phyloP scores from a whole-genome alignment of 2,888 invertebrate genomes.

The Pyrrhia umbra region DNA sequence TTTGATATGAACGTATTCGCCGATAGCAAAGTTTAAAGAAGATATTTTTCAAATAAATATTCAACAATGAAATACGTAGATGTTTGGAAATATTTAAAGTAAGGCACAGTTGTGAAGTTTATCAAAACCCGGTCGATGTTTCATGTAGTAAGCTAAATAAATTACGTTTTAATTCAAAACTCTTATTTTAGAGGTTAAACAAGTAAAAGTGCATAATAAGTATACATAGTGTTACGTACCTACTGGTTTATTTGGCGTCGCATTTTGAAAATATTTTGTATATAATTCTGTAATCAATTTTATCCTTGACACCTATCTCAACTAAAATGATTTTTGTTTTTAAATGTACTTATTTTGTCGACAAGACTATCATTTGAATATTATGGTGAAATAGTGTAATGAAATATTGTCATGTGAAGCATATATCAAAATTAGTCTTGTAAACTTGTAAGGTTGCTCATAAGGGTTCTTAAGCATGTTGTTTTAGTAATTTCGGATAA shows the following conservation, averaged over 20 bases:
- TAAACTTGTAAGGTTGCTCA: no score
- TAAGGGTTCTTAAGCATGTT: no score
- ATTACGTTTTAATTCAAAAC: constrained; percentile 75
- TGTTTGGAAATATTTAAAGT: constrained; percentile 50
- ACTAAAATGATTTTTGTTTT: constrained; percentile 21
- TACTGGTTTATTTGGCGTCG: constrained; percentile 70
- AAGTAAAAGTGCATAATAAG: constrained; percentile 80
- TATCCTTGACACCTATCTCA: constrained; percentile 69
- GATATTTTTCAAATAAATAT: constrained; percentile 56
- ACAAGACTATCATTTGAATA: constrained; percentile 52
- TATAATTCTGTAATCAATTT: constrained; percentile 69
- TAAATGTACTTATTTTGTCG: constrained; percentile 56
- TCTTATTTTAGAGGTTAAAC: constrained; percentile 76
- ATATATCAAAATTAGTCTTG: no score
- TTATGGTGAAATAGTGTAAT: constrained; percentile 7
- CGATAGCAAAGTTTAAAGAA: constrained; percentile 40
- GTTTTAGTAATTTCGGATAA: neutral
- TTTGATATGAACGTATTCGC: constrained; percentile 63
- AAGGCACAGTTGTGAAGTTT: constrained; percentile 51
- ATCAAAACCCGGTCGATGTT: constrained; percentile 76
- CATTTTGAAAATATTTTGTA: constrained; percentile 70
- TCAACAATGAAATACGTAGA: constrained; percentile 33
- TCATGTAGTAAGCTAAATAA: constrained; percentile 74
- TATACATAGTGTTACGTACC: constrained; percentile 67
- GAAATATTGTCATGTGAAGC: no score